Evolutionary conservation across 2,888 invertebrate species (phyloP), one percentile per base, ranked within the genome.

Genomic region (Drosophila borborema): DNA sequence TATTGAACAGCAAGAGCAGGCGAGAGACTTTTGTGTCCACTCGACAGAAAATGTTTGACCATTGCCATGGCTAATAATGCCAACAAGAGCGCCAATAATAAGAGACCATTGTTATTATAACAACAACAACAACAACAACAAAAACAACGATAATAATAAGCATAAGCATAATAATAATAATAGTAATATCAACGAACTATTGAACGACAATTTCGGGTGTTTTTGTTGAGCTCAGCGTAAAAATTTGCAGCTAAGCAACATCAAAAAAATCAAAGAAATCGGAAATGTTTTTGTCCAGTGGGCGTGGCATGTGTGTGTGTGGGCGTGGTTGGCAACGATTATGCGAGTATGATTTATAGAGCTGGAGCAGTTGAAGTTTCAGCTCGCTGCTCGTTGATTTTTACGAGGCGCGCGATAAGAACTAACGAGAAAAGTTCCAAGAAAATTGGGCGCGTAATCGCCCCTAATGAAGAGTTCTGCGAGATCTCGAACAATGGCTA

Each of bases 21-120:
- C 45, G 2, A 20, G 14, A 49, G 49, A 56, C 46, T 64, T 71
- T 88, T 81, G 59, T 88, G 85, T 86, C 88, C 81, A 85, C 65
- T 85, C 81, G 43, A 77, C 85, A 83, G 75, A 88, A 85, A 82
- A 63, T 81, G 74, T 65, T 77, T 73, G 71, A 53, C 54, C 68
- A 74, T 45, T 60, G 51, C 46, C 51, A 64, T 53, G 45, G 74
- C 64, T 64, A 79, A 72, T 72, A 72, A 59, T 66, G 46, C 36
- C 40, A 34, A 54, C 49, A 74, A 58, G 46, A 64, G 49, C 45
- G 60, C n/a, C 36, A 58, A 60, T 55, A 66, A 61, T 43, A 64
- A 61, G 16, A 54, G 12, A 28, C 38, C 51, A 49, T 51, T 48
- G 40, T 59, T 34, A 64, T 71, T 65, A 70, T 23, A 9, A 14